Evolutionary conservation across 2,888 invertebrate species (phyloP).

Genomic region (Rutpela maculata): DNA sequence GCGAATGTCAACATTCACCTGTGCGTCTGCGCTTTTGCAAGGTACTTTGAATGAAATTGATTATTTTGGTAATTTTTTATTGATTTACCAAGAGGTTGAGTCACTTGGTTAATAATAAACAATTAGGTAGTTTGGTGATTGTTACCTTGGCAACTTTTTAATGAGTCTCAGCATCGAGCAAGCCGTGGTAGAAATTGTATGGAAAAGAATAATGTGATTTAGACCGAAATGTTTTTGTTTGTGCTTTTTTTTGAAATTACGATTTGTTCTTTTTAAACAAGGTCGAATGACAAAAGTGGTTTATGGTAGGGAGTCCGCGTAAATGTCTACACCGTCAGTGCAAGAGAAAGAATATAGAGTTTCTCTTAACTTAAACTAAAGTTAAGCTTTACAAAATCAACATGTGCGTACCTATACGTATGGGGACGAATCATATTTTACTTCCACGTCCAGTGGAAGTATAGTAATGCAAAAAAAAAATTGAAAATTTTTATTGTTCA

Average conservation of each 20-base stretch:
- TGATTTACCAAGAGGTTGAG: slow-evolving; percentile 29
- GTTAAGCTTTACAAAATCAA: too few relatives aligned
- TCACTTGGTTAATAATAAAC: slow-evolving; percentile 36
- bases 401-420: too few relatives aligned
- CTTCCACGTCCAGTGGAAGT: too few relatives aligned
- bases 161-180: background rate
- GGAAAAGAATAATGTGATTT: background rate
- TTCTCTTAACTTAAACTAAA: too few relatives aligned
- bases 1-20: slow-evolving; percentile 43
- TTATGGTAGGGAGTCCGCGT: background rate
- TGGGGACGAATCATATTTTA: too few relatives aligned
- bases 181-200: background rate
- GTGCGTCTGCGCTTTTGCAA: slow-evolving; percentile 39
- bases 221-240: background rate
- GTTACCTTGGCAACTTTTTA: slow-evolving; percentile 26
- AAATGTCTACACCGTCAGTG: too few relatives aligned
- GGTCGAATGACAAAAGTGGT: background rate
- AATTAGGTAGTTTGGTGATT: slow-evolving; percentile 21
- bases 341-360: too few relatives aligned
- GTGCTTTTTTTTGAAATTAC: background rate
- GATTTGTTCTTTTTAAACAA: background rate
- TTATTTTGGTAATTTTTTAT: slow-evolving; percentile 41
- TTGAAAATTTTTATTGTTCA: too few relatives aligned
- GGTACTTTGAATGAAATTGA: slow-evolving; percentile 37
- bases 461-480: too few relatives aligned